Percentiles rank a stretch among this genome's conserved stretches.
Evolutionary conservation across 1,140 invertebrate species (phyloP).

Genomic region (Ptiloglossa arizonensis): DNA sequence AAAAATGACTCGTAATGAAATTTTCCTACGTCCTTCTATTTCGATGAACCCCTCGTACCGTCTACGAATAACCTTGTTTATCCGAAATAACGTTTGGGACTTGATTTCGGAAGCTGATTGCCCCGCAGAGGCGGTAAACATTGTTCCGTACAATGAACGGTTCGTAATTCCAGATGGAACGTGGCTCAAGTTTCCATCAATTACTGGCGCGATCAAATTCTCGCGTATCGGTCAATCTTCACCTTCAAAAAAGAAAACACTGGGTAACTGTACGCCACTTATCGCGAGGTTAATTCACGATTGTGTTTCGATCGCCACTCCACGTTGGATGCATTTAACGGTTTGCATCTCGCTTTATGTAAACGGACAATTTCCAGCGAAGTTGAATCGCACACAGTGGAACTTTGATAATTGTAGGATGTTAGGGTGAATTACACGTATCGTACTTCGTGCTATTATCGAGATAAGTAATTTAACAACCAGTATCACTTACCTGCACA

Average conservation of each 20-base stretch:
- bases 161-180: neutral
- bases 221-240: neutral
- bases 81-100: neutral
- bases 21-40: conserved; percentile 2
- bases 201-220: conserved; percentile 11
- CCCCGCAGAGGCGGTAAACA: neutral
- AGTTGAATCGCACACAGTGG: too few relatives aligned
- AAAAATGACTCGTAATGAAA: neutral
- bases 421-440: too few relatives aligned
- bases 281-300: too few relatives aligned
- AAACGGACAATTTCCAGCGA: too few relatives aligned
- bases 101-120: conserved; percentile 1
- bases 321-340: too few relatives aligned
- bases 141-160: neutral
- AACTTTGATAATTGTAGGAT: too few relatives aligned
- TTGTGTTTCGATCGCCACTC: neutral
- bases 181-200: neutral
- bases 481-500: too few relatives aligned
- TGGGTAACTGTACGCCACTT: too few relatives aligned
- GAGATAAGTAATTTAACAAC: too few relatives aligned
- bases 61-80: neutral
- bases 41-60: neutral
- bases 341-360: too few relatives aligned
- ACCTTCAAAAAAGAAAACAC: neutral
- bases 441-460: too few relatives aligned